Base-by-base conservation (phyloP, 2,797 vertebrate genomes). In the Bryconaethiops microstoma region DNA sequence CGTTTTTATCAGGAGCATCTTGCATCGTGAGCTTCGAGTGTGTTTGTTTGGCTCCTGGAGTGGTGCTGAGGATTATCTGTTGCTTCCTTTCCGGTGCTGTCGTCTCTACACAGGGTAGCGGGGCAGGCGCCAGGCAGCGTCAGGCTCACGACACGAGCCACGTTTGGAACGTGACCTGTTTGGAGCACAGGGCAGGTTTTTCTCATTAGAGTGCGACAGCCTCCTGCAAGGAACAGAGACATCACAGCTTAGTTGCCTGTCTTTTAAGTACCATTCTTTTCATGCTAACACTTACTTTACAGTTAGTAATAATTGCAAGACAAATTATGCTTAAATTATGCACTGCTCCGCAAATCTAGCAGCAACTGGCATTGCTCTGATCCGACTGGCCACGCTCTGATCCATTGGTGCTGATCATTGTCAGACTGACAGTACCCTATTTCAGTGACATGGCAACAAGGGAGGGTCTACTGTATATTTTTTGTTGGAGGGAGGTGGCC, bases 1-100 rank as follows among this genome's bases (percentile, higher is more conserved):
- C 45, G 68, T 81, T 54, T 78, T n/a, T 62, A 25, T 62, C 59
- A 60, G 57, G 2, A 60, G 57, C n/a, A 7, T 6, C 12, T 9
- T 40, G 63, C 17, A 40, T n/a, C 54, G 76, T 60, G 50, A 83
- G 84, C 73, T 39, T 80, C 81, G 78, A 82, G 52, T 72, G 19
- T 67, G 72, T 87, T 90, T 86, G 52, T 88, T 89, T 77, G 86
- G 84, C 59, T 5, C 80, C 65, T 62, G 69, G 73, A 72, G 74
- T 73, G 57, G 78, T 70, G 83, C 74, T 70, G 77, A 52, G 79
- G 83, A 84, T 67, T 19, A 13, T 68, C 63, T 10, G 8, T 25
- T 21, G 19, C 39, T 19, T 55, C 14, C 77, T 79, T 64, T 52
- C 68, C 25, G 14, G 23, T 40, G 50, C 17, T 73, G 21, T 54